Evolutionary conservation across 2,113 vertebrate genomes (phyloP).

Genomic region (Lamprologus lemairii): DNA sequence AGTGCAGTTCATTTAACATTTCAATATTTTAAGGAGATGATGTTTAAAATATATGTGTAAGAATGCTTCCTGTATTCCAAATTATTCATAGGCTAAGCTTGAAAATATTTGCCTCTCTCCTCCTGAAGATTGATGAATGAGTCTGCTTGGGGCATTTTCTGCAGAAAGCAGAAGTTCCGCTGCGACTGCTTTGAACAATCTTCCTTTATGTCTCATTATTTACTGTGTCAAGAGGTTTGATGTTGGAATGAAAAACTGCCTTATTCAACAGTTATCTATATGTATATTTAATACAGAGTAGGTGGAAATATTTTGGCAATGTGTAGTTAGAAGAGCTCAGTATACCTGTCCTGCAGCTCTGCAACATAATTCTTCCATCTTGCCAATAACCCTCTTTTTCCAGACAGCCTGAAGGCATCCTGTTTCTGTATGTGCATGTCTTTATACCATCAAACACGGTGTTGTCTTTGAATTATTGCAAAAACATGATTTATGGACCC

Average conservation of each 20-base stretch:
- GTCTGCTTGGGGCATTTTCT: conserved; percentile 12
- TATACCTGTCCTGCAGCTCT: background rate
- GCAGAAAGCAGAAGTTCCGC: background rate
- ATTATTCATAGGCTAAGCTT: background rate
- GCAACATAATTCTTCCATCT: background rate
- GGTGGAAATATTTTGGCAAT: background rate
- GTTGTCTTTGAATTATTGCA: background rate
- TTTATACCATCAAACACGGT: background rate
- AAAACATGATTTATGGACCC: background rate
- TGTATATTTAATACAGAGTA: background rate
- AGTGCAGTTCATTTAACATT: background rate
- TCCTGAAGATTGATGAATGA: conserved; percentile 17
- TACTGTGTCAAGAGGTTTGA: background rate
- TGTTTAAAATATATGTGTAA: background rate
- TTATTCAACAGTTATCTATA: background rate
- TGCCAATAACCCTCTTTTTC: background rate
- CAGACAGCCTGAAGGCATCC: background rate
- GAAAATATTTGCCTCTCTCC: background rate
- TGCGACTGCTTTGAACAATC: conserved; percentile 2
- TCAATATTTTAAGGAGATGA: background rate
- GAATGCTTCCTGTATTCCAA: background rate
- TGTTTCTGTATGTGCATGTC: background rate
- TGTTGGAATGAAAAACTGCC: background rate
- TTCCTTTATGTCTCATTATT: background rate
- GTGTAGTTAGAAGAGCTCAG: background rate